A percentile compares a stretch with the other conserved stretches of the same genome.
Conservation (phyloP, 1,140 invertebrate genomes). For the Rhopalosiphum padi region DNA sequence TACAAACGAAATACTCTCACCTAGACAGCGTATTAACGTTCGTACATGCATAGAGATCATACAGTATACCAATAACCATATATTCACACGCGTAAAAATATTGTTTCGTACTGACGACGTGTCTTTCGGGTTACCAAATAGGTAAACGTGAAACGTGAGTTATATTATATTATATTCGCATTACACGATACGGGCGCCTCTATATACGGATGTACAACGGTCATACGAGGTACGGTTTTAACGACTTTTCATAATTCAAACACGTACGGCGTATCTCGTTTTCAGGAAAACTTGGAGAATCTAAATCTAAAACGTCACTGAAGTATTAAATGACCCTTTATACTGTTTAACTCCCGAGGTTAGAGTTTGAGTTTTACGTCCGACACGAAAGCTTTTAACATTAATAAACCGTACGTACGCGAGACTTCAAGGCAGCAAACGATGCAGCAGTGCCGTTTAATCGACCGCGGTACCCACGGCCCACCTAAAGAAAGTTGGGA, state of each 20-base stretch:
- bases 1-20: too few species aligned
- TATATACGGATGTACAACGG: neutral
- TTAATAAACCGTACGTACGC: neutral
- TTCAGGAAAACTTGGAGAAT: neutral
- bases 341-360: neutral
- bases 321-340: conserved; percentile 17
- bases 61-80: too few species aligned
- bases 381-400: neutral
- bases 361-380: conserved; percentile 7
- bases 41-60: too few species aligned
- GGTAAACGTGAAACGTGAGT: neutral
- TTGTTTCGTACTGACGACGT: neutral
- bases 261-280: neutral
- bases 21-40: too few species aligned
- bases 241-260: conserved; percentile 12
- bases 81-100: too few species aligned
- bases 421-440: neutral
- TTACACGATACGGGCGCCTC: neutral
- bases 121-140: neutral
- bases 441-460: neutral
- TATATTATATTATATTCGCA: neutral
- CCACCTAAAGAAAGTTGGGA: neutral
- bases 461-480: neutral
- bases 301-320: conserved; percentile 15
- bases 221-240: neutral